A percentile compares a stretch with the other conserved stretches of the same genome.
Evolutionary conservation across 2,797 vertebrate genomes (phyloP).

Genomic region (Geotria australis): DNA sequence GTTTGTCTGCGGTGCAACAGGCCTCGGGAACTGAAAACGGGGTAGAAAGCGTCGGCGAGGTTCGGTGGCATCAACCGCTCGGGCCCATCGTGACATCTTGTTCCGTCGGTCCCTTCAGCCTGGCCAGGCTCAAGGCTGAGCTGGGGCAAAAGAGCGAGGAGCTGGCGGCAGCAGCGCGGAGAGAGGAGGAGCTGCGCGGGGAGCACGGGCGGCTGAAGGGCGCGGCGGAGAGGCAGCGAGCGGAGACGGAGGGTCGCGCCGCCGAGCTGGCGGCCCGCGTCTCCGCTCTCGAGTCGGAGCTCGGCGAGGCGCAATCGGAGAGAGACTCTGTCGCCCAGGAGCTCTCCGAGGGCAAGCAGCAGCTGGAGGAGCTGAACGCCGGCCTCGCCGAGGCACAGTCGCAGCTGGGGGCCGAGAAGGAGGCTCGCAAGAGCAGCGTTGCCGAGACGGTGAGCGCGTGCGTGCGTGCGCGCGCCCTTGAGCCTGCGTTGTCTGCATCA

Average conservation of each 20-base stretch:
- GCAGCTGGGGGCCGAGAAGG: conserved; percentile 42
- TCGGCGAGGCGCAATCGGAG: conserved; percentile 27
- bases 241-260: conserved; percentile 20
- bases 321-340: conserved; percentile 31
- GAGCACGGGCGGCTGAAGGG: conserved; percentile 23
- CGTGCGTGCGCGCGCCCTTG: too few relatives aligned
- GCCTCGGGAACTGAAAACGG: too few relatives aligned
- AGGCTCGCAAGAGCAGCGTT: conserved; percentile 22
- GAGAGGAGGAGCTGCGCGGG: conserved; percentile 22
- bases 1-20: too few relatives aligned
- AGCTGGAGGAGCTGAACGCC: conserved; percentile 22
- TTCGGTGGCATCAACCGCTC: too few relatives aligned
- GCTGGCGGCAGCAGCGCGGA: conserved; percentile 23
- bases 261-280: conserved; percentile 25
- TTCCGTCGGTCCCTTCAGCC: too few relatives aligned
- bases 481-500: too few relatives aligned
- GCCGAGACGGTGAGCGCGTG: conserved; percentile 33
- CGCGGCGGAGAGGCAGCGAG: conserved; percentile 24
- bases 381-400: conserved; percentile 31
- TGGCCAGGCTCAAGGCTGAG: conserved; percentile 14
- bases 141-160: conserved; percentile 33
- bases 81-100: too few relatives aligned
- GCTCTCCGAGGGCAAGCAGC: conserved; percentile 22
- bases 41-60: too few relatives aligned
- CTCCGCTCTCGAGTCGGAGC: conserved; percentile 15